Conservation (phyloP, 2,797 vertebrate genomes). For the Lepilemur septentrionalis region DNA sequence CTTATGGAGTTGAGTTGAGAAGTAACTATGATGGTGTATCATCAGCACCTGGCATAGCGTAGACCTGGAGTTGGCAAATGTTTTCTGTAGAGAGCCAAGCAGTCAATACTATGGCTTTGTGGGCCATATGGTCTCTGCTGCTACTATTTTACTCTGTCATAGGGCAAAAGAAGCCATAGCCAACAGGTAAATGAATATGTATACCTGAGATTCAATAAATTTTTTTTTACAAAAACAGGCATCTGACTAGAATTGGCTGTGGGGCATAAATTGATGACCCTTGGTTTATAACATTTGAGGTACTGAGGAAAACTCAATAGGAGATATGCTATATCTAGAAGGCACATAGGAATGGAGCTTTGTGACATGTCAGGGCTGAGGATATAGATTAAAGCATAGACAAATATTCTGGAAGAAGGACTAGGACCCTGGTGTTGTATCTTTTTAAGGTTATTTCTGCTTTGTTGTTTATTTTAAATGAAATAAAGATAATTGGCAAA, state of each 20-base stretch:
- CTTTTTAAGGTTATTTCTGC: background rate
- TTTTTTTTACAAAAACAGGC: slow-evolving; percentile 15
- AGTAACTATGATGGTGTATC: background rate
- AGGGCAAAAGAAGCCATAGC: background rate
- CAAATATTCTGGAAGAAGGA: background rate
- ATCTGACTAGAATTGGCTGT: background rate
- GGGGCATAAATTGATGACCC: background rate
- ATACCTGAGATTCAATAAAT: slow-evolving; percentile 5
- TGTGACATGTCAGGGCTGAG: background rate
- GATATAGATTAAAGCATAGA: background rate
- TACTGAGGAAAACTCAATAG: background rate
- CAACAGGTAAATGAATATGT: background rate
- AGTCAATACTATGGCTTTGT: background rate
- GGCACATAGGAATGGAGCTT: background rate
- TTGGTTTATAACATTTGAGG: background rate
- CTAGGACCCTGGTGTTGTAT: background rate
- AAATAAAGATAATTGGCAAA: background rate
- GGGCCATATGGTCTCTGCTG: background rate
- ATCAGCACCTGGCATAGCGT: no score
- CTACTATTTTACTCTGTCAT: background rate
- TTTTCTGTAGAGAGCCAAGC: background rate
- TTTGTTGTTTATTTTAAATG: slow-evolving; percentile 22
- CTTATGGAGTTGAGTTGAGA: background rate
- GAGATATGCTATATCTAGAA: background rate
- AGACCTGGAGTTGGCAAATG: background rate